Evolutionary conservation across 1,140 invertebrate genomes (phyloP).

Genomic region (Coenobita brevimanus): DNA sequence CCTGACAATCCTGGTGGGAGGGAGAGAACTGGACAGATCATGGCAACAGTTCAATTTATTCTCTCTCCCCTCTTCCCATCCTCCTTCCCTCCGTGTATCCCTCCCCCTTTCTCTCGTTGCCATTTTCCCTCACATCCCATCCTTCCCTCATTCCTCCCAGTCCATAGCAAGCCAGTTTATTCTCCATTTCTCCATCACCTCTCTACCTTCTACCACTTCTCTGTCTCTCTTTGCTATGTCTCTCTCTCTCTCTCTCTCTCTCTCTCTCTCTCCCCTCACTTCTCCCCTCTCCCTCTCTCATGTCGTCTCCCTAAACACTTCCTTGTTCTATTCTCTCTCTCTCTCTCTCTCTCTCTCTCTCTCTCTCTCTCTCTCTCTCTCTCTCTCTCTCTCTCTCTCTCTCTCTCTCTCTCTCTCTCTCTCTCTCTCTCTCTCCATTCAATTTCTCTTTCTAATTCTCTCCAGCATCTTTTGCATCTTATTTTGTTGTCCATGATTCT

Average conservation of each 20-base stretch:
- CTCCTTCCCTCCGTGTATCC: too few species aligned
- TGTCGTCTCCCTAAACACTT: background rate
- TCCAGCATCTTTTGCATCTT: background rate
- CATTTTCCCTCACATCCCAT: too few species aligned
- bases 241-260: constrained; percentile 1
- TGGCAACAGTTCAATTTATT: too few species aligned
- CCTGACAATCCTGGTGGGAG: too few species aligned
- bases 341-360: background rate
- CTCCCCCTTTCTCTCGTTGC: constrained; percentile 1
- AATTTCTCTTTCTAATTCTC: background rate
- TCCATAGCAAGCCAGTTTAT: too few species aligned
- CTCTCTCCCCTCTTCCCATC: too few species aligned
- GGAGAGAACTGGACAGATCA: too few species aligned
- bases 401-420: background rate
- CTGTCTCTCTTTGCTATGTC: background rate
- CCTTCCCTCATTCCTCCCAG: too few species aligned
- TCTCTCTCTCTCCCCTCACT: background rate
- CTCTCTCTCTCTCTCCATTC: constrained; percentile 5
- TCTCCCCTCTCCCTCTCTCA: background rate
- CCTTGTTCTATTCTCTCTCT: background rate
- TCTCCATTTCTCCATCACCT: too few species aligned
- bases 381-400: background rate
- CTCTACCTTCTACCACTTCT: too few species aligned
- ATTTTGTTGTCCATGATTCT: background rate
- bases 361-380: background rate